Conservation (phyloP, 2,888 invertebrate genomes). For the Selenia dentaria region DNA sequence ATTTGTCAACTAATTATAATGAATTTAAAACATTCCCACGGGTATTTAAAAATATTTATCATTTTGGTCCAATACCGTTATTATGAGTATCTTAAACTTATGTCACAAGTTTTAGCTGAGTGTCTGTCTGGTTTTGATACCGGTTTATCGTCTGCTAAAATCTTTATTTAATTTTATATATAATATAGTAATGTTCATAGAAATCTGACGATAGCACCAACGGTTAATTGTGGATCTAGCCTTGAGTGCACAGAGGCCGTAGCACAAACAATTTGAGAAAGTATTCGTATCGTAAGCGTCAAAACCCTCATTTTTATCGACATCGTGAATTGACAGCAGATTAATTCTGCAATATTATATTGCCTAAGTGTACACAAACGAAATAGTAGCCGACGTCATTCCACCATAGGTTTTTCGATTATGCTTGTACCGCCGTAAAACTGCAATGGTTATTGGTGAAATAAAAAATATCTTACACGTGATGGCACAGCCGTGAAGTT, state of each 20-base stretch:
- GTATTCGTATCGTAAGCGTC: no score
- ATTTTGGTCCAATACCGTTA: constrained; percentile 24
- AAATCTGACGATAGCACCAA: no score
- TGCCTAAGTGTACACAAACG: not conserved
- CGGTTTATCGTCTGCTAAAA: constrained; percentile 23
- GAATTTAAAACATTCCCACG: constrained; percentile 33
- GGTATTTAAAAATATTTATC: constrained; percentile 24
- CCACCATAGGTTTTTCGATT: constrained; percentile 46
- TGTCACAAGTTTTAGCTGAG: constrained; percentile 18
- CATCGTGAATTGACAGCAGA: no score
- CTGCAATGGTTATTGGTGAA: constrained; percentile 54
- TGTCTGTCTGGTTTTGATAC: constrained; percentile 18
- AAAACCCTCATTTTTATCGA: no score
- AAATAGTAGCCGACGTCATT: constrained; percentile 3
- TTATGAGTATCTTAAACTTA: constrained; percentile 18
- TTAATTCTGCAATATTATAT: not conserved
- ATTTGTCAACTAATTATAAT: constrained; percentile 19
- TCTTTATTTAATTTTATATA: not conserved
- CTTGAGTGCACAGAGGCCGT: no score
- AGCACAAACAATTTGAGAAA: no score
- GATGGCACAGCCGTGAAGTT: constrained; percentile 34
- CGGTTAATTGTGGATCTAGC: no score
- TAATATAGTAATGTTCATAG: no score
- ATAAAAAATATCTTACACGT: constrained; percentile 46
- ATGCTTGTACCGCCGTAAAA: constrained; percentile 55